Conservation (phyloP, 1,140 invertebrate species). For the Stegodyphus dumicola region DNA sequence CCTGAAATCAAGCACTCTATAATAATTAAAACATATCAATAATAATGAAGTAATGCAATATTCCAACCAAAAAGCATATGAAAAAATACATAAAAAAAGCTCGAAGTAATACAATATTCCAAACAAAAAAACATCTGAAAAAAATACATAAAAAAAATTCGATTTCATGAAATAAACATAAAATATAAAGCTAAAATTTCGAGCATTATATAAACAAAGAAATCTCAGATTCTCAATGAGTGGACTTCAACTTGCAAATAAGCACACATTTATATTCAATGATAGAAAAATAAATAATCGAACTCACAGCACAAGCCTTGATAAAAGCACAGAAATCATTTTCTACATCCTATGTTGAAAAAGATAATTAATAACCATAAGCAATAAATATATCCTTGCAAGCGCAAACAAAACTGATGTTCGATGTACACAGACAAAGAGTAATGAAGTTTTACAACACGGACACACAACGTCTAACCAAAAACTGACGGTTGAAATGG, state of each 20-base stretch:
- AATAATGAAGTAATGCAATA: background rate
- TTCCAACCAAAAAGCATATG: background rate
- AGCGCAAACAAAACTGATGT: background rate
- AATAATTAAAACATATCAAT: background rate
- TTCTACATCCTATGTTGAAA: background rate
- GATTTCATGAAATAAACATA: too few relatives aligned
- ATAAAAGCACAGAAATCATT: constrained; percentile 32
- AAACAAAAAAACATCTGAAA: too few relatives aligned
- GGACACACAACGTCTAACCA: background rate
- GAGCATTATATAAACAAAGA: background rate
- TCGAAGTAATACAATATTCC: background rate
- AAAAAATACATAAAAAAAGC: too few relatives aligned
- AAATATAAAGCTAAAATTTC: background rate
- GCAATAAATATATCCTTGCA: background rate
- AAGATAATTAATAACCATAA: background rate
- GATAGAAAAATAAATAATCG: background rate
- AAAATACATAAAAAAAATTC: too few relatives aligned
- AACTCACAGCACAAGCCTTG: constrained; percentile 28
- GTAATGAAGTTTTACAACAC: background rate
- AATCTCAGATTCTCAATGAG: background rate
- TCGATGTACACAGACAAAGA: background rate
- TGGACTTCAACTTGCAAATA: background rate
- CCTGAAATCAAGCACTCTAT: background rate
- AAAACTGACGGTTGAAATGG: background rate
- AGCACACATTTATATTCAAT: background rate